Base-by-base conservation (phyloP, 2,888 invertebrate species). In the Thyatira batis region DNA sequence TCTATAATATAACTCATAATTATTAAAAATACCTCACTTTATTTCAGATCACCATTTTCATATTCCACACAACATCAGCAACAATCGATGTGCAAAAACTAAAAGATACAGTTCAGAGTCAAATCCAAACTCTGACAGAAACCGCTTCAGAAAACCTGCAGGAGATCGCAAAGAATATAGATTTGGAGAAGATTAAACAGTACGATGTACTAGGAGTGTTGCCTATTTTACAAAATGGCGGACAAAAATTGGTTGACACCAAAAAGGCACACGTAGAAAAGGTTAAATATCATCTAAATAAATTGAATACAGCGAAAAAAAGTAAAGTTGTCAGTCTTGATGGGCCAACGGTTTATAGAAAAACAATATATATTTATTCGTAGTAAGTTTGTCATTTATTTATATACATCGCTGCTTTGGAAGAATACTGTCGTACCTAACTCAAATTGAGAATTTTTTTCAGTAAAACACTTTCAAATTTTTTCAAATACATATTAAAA, bases 21-120 rank as follows among this genome's bases (percentile, higher is more conserved):
- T 17, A 13, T 1, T 3, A 17, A n/a, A 28, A 25, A 46, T 43
- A 20, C n/a, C 20, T 43, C 45, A 50, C 45, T 44, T 11, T 44
- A 23, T 75, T 74, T 0, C 84, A 89, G 89, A 67, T 87, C 10
- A 69, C 73, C 20, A 63, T 87, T n/a, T 65, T 82, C 44, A 58
- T 76, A 20, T 54, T 84, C 10, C 78, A 82, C 33, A 39, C 73
- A 46, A 60, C 80, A 30, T 61, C 74, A 52, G 85, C 84, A 0
- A 86, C 86, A 10, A 60, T 87, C 2, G 80, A 85, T 55, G 53
- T 88, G 0, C 67, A 84, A 20, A 76, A 78, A 44, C 53, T 89
- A 0, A 82, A 79, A 53, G 78, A 82, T 20, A 78, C 77, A 6
- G 82, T 85, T 0, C 66, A 81, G 0, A 64, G 61, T 2, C 73